Conservation (phyloP, 30 jellyfish, hydroid and myxozoan species). For the Aurelia aurita region DNA sequence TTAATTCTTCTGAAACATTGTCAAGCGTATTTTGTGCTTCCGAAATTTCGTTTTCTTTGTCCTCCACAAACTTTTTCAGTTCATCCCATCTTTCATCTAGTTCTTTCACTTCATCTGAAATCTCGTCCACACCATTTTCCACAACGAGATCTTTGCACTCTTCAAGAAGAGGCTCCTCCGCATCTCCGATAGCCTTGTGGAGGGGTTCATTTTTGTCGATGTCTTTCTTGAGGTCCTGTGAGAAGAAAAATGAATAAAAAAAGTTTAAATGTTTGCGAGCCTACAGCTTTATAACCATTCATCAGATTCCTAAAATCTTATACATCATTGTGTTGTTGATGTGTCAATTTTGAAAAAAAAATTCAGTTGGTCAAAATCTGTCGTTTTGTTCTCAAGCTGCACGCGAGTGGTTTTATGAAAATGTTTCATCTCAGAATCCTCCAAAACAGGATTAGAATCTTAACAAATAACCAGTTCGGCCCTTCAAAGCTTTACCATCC, state of each 20-base stretch:
- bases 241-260: neutral
- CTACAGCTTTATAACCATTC: too few relatives aligned
- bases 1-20: conserved; percentile 52
- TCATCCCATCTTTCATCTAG: conserved; percentile 73
- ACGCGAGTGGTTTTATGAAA: too few relatives aligned
- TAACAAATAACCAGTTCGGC: too few relatives aligned
- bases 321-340: too few relatives aligned
- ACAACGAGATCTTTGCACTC: conserved; percentile 65
- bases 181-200: conserved; percentile 31
- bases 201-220: conserved; percentile 64
- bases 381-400: too few relatives aligned
- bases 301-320: too few relatives aligned
- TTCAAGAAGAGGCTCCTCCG: conserved; percentile 78
- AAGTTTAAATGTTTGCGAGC: neutral
- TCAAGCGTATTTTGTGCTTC: conserved; percentile 49
- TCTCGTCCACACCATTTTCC: conserved; percentile 84
- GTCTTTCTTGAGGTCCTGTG: conserved; percentile 79
- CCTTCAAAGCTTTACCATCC: too few relatives aligned
- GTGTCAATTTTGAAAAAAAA: too few relatives aligned
- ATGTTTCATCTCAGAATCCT: too few relatives aligned
- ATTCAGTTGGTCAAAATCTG: too few relatives aligned
- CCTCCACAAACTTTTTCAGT: conserved; percentile 71
- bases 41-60: conserved; percentile 61
- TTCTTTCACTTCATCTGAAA: conserved; percentile 65
- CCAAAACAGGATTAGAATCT: too few relatives aligned